Conservation (phyloP, 2,888 invertebrate genomes). For the Xestia rhomboidea region DNA sequence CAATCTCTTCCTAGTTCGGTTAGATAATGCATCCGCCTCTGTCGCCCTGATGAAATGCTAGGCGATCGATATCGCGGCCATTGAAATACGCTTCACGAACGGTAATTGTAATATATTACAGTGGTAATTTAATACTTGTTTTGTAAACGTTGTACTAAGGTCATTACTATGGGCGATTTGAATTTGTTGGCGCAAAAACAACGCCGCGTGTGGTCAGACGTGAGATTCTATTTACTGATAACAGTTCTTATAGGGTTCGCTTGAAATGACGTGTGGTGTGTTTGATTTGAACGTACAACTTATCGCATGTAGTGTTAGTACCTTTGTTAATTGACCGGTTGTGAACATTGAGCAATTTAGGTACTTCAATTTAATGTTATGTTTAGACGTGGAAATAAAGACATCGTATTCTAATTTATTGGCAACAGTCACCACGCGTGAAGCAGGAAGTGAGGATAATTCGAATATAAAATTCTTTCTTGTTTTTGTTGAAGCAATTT, state of each 20-base stretch:
- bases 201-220: constrained; percentile 79
- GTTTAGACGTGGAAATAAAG: constrained; percentile 30
- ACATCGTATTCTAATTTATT: constrained; percentile 37
- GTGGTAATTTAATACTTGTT: constrained; percentile 72
- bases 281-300: constrained; percentile 72
- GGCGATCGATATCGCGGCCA: constrained; percentile 86
- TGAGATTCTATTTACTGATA: constrained; percentile 73
- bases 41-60: constrained; percentile 86
- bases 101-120: constrained; percentile 79
- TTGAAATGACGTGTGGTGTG: constrained; percentile 70
- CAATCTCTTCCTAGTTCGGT: constrained; percentile 86
- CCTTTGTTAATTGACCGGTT: constrained; percentile 59
- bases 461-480: neutral
- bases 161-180: constrained; percentile 75
- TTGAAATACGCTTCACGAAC: constrained; percentile 84
- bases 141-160: constrained; percentile 70
- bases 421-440: neutral
- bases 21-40: constrained; percentile 81
- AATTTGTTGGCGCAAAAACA: constrained; percentile 79
- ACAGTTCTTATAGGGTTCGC: constrained; percentile 71
- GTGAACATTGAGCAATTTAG: constrained; percentile 61
- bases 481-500: neutral
- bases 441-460: constrained; percentile 5
- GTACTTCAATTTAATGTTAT: constrained; percentile 46
- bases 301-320: constrained; percentile 68